Conservation (phyloP, 2,797 vertebrate genomes). For the Synaphobranchus kaupii region DNA sequence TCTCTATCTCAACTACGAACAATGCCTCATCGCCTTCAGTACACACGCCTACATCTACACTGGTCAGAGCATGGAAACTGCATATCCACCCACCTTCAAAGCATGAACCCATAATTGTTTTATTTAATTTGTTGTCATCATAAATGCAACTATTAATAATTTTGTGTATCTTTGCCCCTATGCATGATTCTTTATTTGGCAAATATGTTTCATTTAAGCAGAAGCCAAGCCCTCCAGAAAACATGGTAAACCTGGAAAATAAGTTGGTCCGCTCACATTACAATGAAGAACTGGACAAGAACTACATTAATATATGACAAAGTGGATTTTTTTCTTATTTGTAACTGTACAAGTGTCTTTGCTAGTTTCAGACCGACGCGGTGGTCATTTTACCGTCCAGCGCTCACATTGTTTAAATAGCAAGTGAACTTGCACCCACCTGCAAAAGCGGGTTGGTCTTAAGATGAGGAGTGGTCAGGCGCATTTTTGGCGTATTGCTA, state of each 20-base stretch:
- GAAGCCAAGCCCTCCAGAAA: not conserved
- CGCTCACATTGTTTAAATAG: no score
- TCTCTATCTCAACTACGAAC: constrained; percentile 22
- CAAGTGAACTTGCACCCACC: no score
- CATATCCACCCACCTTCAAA: not conserved
- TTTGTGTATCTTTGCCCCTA: not conserved
- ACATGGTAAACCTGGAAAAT: not conserved
- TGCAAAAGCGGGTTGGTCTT: no score
- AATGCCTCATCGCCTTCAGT: not conserved
- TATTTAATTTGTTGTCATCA: not conserved
- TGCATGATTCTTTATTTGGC: not conserved
- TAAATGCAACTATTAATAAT: not conserved
- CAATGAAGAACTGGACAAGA: no score
- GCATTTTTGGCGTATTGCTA: no score
- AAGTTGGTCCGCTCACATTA: not conserved
- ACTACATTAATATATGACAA: not conserved
- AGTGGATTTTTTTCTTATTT: not conserved
- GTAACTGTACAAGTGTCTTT: not conserved
- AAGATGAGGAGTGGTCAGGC: no score
- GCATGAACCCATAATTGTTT: not conserved
- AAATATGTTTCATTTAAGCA: not conserved
- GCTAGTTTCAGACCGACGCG: not conserved
- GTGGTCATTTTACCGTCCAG: no score
- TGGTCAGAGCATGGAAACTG: not conserved
- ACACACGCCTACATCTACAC: not conserved